Base-by-base conservation (phyloP, 2,888 invertebrate species). In the Macropis europaea region DNA sequence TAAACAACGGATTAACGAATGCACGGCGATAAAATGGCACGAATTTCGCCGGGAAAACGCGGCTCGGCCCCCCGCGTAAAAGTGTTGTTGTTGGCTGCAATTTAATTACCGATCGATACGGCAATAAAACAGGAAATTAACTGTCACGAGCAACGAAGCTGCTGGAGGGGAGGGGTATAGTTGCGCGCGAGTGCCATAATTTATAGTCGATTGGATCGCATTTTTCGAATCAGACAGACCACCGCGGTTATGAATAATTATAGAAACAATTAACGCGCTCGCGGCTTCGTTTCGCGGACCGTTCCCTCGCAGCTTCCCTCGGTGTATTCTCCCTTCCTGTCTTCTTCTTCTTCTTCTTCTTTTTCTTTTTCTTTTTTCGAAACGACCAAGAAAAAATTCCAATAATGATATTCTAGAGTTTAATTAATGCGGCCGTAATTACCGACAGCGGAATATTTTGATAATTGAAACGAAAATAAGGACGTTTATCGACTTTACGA, bases 81-180 rank as follows among this genome's bases (percentile, higher is more conserved):
- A 70, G 61, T 59, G 61, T 45, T 40, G 60, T 30, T 45, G 61
- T 57, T 61, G 36, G 60, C 17, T 62, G 47, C 56, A 19, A 72
- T 70, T 72, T 72, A 70, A 70, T 72, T 62, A 72, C 38, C 71
- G 71, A 72, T 72, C 71, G 71, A 72, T 72, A 50, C 50, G 22
- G 45, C 52, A 72, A 70, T 70, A 72, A 72, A 72, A 70, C 71
- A 47, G 71, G 71, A 72, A 72, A 72, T 72, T 62, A 56, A 56
- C 61, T 62, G 71, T 62, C 70, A 52, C 45, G 38, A 28, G 40
- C 40, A 30, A 28, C n/a, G n/a, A n/a, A n/a, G n/a, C n/a, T n/a
- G n/a, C n/a, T n/a, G n/a, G n/a, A n/a, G n/a, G n/a, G 45, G 30
- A 19, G 22, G 50, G 9, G n/a, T n/a, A 56, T 42, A 45, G 45